phyloP scores from a whole-genome alignment of 2,113 vertebrate genomes.

The Stegastes partitus region DNA sequence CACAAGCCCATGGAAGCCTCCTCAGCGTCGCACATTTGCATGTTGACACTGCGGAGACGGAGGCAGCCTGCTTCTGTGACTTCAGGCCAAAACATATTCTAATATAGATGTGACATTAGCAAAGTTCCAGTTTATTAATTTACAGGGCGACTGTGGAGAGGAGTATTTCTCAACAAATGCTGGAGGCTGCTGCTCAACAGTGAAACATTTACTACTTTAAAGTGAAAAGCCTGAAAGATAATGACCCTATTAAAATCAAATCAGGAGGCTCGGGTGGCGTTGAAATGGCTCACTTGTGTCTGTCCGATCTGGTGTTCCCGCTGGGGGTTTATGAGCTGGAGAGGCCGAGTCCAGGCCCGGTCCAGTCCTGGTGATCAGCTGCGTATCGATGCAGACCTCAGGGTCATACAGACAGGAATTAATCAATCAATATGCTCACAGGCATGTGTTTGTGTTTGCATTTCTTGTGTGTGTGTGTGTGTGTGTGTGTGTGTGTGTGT shows the following conservation, averaged over 20 bases:
- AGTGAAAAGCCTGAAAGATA: conserved; percentile 44
- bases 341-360: conserved; percentile 12
- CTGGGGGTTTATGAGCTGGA: conserved; percentile 26
- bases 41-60: too few relatives aligned
- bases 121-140: conserved; percentile 35
- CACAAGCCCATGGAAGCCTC: too few relatives aligned
- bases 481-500: conserved; percentile 21
- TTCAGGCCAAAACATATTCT: conserved; percentile 11
- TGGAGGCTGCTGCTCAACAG: conserved; percentile 42
- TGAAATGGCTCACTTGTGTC: conserved; percentile 38
- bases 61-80: background rate
- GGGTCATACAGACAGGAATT: conserved; percentile 62
- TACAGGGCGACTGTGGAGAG: conserved; percentile 10
- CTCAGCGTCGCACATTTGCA: too few relatives aligned
- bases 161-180: conserved; percentile 4
- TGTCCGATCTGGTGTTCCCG: conserved; percentile 34
- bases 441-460: conserved; percentile 62
- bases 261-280: conserved; percentile 24
- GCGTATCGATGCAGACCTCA: conserved; percentile 48
- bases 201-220: conserved; percentile 40
- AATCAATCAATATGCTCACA: conserved; percentile 57
- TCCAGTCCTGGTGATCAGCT: conserved; percentile 37
- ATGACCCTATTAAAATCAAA: conserved; percentile 59
- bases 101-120: conserved; percentile 31
- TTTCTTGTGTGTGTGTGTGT: conserved; percentile 30